Percentiles rank a stretch among this genome's conserved stretches.
Conservation (phyloP, 2,113 vertebrate species). For the Poicephalus gulielmi region DNA sequence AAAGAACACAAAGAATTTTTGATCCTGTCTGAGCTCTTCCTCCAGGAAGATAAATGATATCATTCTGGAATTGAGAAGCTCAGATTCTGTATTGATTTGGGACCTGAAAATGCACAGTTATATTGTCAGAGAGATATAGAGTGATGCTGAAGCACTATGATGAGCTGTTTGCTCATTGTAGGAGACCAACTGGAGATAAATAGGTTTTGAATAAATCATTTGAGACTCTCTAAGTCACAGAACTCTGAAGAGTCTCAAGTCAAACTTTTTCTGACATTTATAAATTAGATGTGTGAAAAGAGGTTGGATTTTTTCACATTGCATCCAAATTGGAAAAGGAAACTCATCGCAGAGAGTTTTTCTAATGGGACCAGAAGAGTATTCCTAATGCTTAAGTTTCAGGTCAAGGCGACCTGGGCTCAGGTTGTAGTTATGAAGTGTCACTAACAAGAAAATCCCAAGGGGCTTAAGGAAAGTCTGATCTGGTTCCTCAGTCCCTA, state of each 20-base stretch:
- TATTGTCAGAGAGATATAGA: constrained; percentile 25
- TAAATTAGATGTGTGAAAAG: neutral
- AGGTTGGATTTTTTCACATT: neutral
- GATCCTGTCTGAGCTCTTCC: neutral
- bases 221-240: neutral
- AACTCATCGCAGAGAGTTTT: neutral
- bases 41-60: neutral
- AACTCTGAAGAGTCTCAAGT: neutral
- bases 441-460: neutral
- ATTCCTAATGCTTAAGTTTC: neutral
- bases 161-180: constrained; percentile 48
- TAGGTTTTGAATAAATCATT: constrained; percentile 15
- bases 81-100: neutral
- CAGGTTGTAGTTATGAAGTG: neutral
- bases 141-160: constrained; percentile 12
- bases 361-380: neutral
- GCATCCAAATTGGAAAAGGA: neutral
- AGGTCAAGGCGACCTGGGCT: neutral
- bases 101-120: neutral
- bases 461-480: neutral
- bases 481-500: neutral
- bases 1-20: neutral
- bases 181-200: neutral
- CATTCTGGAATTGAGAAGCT: neutral
- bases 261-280: neutral